Evolutionary conservation across 2,888 invertebrate species (phyloP).

Genomic region (Esperia sulphurella): DNA sequence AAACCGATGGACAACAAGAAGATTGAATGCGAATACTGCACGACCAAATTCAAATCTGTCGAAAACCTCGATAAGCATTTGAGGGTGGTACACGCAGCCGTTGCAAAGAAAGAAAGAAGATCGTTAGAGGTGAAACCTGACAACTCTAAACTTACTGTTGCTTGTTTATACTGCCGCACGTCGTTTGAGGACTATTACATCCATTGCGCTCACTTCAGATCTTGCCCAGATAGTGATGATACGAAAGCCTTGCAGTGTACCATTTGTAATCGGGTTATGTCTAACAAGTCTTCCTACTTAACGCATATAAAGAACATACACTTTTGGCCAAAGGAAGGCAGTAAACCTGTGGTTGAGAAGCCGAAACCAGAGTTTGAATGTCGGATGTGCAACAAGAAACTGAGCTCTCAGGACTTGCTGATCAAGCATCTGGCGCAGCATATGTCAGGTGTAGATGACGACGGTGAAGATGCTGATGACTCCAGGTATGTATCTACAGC

Average conservation of each 20-base stretch:
- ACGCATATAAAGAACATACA: constrained; percentile 52
- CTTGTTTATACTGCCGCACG: constrained; percentile 55
- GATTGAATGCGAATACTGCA: constrained; percentile 54
- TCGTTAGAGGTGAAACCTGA: constrained; percentile 11
- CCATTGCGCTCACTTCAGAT: constrained; percentile 48
- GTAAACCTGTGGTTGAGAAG: constrained; percentile 13
- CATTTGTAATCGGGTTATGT: constrained; percentile 44
- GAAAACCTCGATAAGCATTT: constrained; percentile 64
- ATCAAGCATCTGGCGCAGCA: constrained; percentile 65
- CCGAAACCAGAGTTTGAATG: constrained; percentile 37
- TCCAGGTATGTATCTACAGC: constrained; percentile 43
- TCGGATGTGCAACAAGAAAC: constrained; percentile 56
- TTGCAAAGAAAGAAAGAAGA: constrained; percentile 27
- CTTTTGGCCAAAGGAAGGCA: constrained; percentile 32
- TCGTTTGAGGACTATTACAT: constrained; percentile 50
- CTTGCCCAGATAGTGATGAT: constrained; percentile 42
- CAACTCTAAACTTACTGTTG: constrained; percentile 33
- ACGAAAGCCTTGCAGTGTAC: constrained; percentile 42
- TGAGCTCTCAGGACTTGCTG: constrained; percentile 52
- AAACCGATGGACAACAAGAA: constrained; percentile 18
- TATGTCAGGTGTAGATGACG: constrained; percentile 50
- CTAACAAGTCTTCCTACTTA: constrained; percentile 43
- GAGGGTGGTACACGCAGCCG: constrained; percentile 58
- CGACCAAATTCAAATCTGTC: constrained; percentile 50
- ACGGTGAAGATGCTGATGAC: constrained; percentile 35